Evolutionary conservation across 2,797 vertebrate species (phyloP).

Genomic region (Aselliscus stoliczkanus): DNA sequence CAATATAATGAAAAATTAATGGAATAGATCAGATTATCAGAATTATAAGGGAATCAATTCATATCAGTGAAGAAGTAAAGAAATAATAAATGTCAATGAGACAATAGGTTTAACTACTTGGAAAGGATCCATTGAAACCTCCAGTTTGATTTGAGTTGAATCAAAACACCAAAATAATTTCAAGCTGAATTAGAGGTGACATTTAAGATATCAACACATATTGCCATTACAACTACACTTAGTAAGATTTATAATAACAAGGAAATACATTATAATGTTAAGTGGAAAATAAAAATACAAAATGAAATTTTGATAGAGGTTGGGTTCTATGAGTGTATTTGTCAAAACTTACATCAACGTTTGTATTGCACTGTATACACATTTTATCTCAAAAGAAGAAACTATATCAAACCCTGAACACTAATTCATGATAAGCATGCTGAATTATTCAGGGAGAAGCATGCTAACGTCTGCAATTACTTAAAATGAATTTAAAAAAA

Average conservation of each 20-base stretch:
- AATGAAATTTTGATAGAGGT: neutral
- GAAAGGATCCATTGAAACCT: neutral
- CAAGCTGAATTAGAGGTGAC: neutral
- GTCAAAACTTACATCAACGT: neutral
- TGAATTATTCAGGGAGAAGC: neutral
- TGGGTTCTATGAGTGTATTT: neutral
- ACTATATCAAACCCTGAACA: neutral
- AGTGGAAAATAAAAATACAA: neutral
- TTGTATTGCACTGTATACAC: neutral
- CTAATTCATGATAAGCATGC: neutral
- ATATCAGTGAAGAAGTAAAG: neutral
- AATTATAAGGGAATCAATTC: neutral
- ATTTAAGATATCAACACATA: neutral
- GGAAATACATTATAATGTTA: neutral
- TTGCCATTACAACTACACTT: neutral
- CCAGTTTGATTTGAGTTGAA: neutral
- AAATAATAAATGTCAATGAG: neutral
- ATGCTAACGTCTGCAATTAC: neutral
- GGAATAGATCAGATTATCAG: neutral
- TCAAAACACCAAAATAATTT: constrained; percentile 14
- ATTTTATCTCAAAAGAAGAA: constrained; percentile 2
- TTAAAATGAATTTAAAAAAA: neutral
- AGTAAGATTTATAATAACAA: neutral
- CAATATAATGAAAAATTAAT: neutral
- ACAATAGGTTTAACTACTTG: neutral